Conservation (phyloP, 2,113 vertebrate species). For the Sapayoa aenigma region DNA sequence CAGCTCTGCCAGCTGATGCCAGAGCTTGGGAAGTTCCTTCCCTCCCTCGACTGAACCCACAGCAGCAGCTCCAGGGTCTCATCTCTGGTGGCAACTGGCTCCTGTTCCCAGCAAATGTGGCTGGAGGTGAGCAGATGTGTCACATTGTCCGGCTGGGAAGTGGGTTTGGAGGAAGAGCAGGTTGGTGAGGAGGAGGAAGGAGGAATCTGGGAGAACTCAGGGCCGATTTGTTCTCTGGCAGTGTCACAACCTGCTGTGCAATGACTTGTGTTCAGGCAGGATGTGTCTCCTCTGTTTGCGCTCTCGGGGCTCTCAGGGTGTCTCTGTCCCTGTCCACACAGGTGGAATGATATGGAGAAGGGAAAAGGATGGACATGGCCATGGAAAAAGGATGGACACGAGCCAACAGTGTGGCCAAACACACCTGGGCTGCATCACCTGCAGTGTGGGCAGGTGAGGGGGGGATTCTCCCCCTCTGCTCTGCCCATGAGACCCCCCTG, state of each 20-base stretch:
- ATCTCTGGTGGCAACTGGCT: neutral
- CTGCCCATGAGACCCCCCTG: neutral
- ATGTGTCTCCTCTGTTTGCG: no score
- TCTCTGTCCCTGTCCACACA: neutral
- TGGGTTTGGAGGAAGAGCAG: neutral
- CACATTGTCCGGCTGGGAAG: neutral
- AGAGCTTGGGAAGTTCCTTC: neutral
- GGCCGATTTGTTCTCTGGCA: neutral
- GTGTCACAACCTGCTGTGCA: neutral
- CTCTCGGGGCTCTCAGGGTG: no score
- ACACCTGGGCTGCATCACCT: neutral
- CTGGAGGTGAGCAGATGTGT: neutral
- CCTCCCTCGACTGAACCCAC: constrained; percentile 23
- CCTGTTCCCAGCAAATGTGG: neutral
- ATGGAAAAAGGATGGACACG: neutral
- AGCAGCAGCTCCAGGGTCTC: neutral
- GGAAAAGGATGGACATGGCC: neutral
- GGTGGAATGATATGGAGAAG: neutral
- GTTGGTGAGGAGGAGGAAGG: neutral
- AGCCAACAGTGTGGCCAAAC: no score
- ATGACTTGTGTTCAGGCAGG: neutral
- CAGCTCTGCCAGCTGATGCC: neutral
- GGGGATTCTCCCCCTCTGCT: neutral
- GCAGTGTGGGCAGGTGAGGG: neutral
- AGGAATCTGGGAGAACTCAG: neutral